These are phyloP conservation scores for Otolemur crassicaudatus DNA, from an alignment of 2,797 vertebrate species.

Conservation along the genomic window DNA sequence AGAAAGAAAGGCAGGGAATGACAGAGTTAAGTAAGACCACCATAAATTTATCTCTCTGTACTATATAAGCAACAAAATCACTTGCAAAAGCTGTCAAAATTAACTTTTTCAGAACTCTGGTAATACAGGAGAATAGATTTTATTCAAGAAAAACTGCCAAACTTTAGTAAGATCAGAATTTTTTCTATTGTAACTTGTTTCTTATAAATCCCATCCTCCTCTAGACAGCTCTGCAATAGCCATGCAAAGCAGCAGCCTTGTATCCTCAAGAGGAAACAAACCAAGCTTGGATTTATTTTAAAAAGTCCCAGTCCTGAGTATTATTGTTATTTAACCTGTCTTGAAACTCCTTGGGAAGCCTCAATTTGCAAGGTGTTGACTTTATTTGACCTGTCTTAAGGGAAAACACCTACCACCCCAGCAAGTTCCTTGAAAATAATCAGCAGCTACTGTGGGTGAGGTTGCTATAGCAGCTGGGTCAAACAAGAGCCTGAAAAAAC, in stretches of 20 bases:
- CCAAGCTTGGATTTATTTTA: not conserved
- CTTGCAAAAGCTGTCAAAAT: not conserved
- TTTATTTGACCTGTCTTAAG: constrained; percentile 9
- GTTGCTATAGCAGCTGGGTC: not conserved
- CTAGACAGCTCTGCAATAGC: not conserved
- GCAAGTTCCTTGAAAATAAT: not conserved
- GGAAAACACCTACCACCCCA: not conserved
- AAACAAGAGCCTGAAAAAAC: not conserved
- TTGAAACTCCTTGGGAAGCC: not conserved
- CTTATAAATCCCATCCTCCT: not conserved
- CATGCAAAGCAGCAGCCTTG: not conserved
- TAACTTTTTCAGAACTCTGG: not conserved
- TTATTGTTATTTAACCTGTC: not conserved
- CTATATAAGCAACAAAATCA: not conserved
- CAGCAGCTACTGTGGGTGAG: not conserved
- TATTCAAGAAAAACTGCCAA: not conserved
- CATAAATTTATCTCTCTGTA: not conserved
- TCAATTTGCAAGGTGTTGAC: not conserved
- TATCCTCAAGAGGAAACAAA: not conserved
- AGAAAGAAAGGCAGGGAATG: not conserved
- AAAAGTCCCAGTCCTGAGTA: not conserved
- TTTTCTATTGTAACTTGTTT: not conserved
- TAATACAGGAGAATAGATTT: not conserved
- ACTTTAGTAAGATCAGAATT: not conserved
- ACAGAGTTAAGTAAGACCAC: not conserved